Evolutionary conservation across 2,888 invertebrate species (phyloP).

Genomic region (Caradrina clavipalpis): DNA sequence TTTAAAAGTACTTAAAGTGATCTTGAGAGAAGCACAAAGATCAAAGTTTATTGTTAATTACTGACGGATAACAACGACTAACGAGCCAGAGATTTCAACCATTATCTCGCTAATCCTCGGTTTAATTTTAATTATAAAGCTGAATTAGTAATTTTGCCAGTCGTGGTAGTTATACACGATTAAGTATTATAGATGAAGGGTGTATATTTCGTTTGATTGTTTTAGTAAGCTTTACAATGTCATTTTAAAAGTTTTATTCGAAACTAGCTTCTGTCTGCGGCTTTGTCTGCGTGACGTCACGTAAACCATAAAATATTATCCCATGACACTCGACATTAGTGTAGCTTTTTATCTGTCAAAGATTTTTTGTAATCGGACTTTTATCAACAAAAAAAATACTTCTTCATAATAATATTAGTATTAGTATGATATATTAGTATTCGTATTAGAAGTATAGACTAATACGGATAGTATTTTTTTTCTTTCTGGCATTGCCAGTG

Average conservation of each 20-base stretch:
- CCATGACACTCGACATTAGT: no score
- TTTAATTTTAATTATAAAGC: slow-evolving; percentile 48
- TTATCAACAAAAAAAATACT: no score
- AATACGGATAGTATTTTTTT: background rate
- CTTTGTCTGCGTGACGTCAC: no score
- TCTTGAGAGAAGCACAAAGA: slow-evolving; percentile 32
- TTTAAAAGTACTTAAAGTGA: slow-evolving; percentile 34
- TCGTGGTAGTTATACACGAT: slow-evolving; percentile 12
- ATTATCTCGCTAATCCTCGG: slow-evolving; percentile 56
- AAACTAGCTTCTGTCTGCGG: no score
- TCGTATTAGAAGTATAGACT: no score
- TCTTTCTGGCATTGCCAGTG: background rate
- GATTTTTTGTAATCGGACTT: no score
- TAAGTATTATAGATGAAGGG: slow-evolving; percentile 17
- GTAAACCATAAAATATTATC: no score
- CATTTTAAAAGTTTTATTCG: no score
- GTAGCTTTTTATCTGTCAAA: no score
- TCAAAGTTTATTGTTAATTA: slow-evolving; percentile 65
- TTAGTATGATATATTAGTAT: no score
- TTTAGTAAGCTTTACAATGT: background rate
- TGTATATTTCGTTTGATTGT: slow-evolving; percentile 10
- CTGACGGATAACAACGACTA: slow-evolving; percentile 48
- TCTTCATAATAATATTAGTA: no score
- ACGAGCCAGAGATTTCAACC: slow-evolving; percentile 49
- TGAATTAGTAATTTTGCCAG: slow-evolving; percentile 37